These are phyloP conservation scores for Ophion slaviceki DNA, from an alignment of 2,888 invertebrate genomes.

Conservation along the genomic window DNA sequence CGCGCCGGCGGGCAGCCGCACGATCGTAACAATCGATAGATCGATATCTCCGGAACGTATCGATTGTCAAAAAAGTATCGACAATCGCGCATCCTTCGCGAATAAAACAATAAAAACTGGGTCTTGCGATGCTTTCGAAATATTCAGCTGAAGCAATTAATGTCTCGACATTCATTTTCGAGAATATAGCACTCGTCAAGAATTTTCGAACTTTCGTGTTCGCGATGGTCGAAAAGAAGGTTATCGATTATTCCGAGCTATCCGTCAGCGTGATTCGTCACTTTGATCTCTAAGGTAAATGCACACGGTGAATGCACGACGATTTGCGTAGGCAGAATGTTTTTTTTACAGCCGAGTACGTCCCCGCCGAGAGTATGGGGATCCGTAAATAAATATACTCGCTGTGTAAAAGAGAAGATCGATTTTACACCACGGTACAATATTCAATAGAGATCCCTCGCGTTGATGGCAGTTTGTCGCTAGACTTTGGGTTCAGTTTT, in stretches of 20 bases:
- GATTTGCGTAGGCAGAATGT: slow-evolving; percentile 31
- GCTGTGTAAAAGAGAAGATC: slow-evolving; percentile 5
- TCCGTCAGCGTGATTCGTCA: background rate
- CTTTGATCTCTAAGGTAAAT: slow-evolving; percentile 28
- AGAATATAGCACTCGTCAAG: background rate
- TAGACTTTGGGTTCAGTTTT: background rate
- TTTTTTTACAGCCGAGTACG: slow-evolving; percentile 27
- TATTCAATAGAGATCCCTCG: slow-evolving; percentile 1
- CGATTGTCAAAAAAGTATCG: slow-evolving; percentile 1
- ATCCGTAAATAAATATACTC: slow-evolving; percentile 13
- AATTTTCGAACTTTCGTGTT: background rate
- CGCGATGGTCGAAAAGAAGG: background rate
- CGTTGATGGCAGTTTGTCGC: background rate
- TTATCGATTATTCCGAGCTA: slow-evolving; percentile 23
- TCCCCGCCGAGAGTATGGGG: background rate
- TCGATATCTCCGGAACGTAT: background rate
- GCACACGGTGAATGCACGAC: slow-evolving; percentile 27
- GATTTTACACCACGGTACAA: slow-evolving; percentile 23
- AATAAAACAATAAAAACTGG: background rate
- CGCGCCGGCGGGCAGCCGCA: background rate
- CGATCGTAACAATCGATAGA: slow-evolving; percentile 21
- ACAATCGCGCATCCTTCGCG: background rate
- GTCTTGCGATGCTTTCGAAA: background rate
- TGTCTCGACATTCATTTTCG: background rate
- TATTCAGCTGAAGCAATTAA: background rate